These are phyloP conservation scores for Lasioglossum villosulum DNA, from an alignment of 2,888 invertebrate species.

Conservation along the genomic window DNA sequence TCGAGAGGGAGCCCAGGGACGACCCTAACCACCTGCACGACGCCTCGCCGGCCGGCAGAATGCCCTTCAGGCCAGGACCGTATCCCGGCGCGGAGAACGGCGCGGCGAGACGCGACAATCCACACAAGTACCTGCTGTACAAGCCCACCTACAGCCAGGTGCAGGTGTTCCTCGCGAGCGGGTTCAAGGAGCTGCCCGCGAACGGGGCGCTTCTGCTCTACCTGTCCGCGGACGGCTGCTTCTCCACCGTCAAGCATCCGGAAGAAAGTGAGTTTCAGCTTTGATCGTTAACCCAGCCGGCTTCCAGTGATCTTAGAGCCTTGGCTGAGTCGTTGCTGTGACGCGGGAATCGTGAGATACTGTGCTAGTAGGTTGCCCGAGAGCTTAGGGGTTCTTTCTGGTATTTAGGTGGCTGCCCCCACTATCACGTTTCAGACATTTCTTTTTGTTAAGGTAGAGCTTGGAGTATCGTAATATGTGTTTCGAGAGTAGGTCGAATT, in stretches of 20 bases:
- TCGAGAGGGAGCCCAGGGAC: conserved; percentile 96
- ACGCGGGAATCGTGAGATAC: neutral
- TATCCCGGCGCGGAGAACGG: conserved; percentile 89
- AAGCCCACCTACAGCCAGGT: conserved; percentile 97
- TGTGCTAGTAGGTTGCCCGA: neutral
- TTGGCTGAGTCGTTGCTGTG: conserved; percentile 51
- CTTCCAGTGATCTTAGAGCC: conserved; percentile 45
- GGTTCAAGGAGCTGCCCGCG: conserved; percentile 96
- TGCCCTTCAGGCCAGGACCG: conserved; percentile 86
- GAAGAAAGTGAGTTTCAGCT: conserved; percentile 91
- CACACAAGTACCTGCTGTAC: conserved; percentile 98
- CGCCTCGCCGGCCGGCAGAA: conserved; percentile 89
- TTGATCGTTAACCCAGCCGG: conserved; percentile 11
- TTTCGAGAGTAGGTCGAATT: neutral
- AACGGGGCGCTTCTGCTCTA: conserved; percentile 96
- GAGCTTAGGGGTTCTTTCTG: neutral
- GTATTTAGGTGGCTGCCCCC: neutral
- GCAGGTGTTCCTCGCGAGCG: conserved; percentile 95
- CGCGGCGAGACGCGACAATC: conserved; percentile 93
- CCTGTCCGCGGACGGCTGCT: conserved; percentile 96
- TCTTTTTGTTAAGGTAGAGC: conserved; percentile 2
- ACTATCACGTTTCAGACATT: neutral
- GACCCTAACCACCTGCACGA: conserved; percentile 91
- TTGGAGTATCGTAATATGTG: neutral
- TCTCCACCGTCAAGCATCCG: conserved; percentile 92